These are phyloP conservation scores for Leucozona laternaria DNA, from an alignment of 2,888 invertebrate genomes.

Conservation along the genomic window DNA sequence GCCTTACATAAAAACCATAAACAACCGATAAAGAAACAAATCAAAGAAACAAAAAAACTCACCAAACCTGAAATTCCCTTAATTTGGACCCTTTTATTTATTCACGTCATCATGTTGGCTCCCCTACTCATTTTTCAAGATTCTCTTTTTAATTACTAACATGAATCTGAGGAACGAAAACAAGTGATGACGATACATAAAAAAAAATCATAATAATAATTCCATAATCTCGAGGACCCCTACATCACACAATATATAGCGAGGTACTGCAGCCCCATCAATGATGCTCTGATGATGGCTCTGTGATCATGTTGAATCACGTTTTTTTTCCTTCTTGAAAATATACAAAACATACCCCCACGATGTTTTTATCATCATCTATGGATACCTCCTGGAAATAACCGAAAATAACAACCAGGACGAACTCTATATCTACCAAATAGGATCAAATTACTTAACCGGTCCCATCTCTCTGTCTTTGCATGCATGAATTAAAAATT, in stretches of 20 bases:
- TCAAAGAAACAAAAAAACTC: slow-evolving; percentile 44
- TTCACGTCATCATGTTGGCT: slow-evolving; percentile 37
- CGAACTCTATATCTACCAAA: slow-evolving; percentile 56
- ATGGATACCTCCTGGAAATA: slow-evolving; percentile 58
- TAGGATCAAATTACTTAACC: slow-evolving; percentile 68
- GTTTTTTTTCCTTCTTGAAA: not conserved
- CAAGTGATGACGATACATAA: slow-evolving; percentile 33
- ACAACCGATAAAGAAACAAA: slow-evolving; percentile 27
- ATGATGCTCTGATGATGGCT: not conserved
- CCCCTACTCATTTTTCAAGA: slow-evolving; percentile 25
- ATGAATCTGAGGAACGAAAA: slow-evolving; percentile 24
- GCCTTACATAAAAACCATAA: slow-evolving; percentile 56
- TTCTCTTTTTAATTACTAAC: slow-evolving; percentile 53
- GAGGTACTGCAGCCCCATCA: not conserved
- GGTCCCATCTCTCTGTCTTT: slow-evolving; percentile 37
- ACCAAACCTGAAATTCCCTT: slow-evolving; percentile 63
- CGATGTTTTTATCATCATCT: slow-evolving; percentile 41
- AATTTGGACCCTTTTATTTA: slow-evolving; percentile 55
- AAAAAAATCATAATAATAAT: slow-evolving; percentile 19
- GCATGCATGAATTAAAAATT: slow-evolving; percentile 53
- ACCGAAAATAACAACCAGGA: slow-evolving; percentile 56
- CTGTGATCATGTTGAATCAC: slow-evolving; percentile 55
- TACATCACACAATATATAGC: slow-evolving; percentile 1
- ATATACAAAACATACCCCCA: slow-evolving; percentile 66
- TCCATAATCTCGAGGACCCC: slow-evolving; percentile 43